These are phyloP conservation scores for Stomorhina lunata DNA, from an alignment of 2,888 invertebrate species.

Conservation along the genomic window DNA sequence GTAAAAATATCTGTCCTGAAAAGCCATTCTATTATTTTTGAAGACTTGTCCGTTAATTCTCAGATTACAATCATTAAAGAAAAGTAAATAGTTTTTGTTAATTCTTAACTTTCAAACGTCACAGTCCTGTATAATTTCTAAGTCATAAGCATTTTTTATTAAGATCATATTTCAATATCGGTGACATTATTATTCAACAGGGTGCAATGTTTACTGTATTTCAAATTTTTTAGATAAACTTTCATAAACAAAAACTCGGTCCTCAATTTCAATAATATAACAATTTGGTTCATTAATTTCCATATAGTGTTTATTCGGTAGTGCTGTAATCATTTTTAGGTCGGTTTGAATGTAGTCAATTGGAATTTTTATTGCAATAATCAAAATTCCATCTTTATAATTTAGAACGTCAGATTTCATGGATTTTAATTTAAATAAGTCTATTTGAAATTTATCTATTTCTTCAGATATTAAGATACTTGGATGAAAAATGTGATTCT, in stretches of 20 bases:
- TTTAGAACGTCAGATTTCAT: constrained; percentile 7
- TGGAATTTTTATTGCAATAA: constrained; percentile 39
- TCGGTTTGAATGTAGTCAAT: constrained; percentile 23
- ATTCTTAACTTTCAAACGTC: neutral
- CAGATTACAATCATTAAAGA: neutral
- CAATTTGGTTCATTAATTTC: constrained; percentile 7
- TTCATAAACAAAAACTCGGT: neutral
- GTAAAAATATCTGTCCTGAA: constrained; percentile 12
- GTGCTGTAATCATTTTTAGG: neutral
- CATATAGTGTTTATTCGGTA: constrained; percentile 7
- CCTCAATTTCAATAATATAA: constrained; percentile 8
- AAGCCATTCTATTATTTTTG: constrained; percentile 46
- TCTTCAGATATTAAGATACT: constrained; percentile 13
- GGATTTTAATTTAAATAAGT: constrained; percentile 42
- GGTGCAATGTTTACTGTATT: neutral
- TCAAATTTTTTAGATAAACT: neutral
- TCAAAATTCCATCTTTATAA: constrained; percentile 12
- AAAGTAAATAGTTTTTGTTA: neutral
- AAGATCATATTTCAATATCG: constrained; percentile 7
- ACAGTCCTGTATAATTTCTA: constrained; percentile 5
- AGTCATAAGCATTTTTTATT: neutral
- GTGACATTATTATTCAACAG: neutral
- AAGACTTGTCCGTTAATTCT: neutral
- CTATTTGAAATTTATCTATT: constrained; percentile 38
- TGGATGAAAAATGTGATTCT: constrained; percentile 19